Evolutionary conservation across 1,140 invertebrate species (phyloP).

Genomic region (Orchesella cincta): DNA sequence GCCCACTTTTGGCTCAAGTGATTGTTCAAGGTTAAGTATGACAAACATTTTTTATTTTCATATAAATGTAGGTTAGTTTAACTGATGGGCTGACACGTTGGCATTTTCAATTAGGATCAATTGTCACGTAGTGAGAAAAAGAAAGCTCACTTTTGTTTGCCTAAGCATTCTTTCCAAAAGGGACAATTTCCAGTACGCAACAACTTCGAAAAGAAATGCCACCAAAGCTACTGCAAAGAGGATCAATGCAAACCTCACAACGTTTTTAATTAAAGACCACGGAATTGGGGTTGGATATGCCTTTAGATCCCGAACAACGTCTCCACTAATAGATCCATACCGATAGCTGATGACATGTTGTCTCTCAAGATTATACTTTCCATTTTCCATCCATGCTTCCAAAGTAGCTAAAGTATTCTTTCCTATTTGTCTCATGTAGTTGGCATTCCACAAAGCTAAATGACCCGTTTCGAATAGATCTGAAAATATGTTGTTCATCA

Average conservation of each 20-base stretch:
- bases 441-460: not conserved
- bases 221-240: not conserved
- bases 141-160: too few species aligned
- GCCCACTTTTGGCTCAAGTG: too few species aligned
- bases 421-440: not conserved
- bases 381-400: not conserved
- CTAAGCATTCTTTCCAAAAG: too few species aligned
- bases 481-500: not conserved
- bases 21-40: too few species aligned
- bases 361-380: not conserved
- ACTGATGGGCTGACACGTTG: too few species aligned
- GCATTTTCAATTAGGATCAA: too few species aligned
- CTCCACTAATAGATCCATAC: not conserved
- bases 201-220: not conserved
- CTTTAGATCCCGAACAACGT: not conserved
- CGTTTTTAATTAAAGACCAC: not conserved
- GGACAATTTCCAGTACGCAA: too few species aligned
- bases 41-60: too few species aligned
- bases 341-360: not conserved
- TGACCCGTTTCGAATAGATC: not conserved
- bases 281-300: not conserved
- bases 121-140: too few species aligned
- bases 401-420: not conserved
- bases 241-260: not conserved
- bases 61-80: too few species aligned